These are phyloP conservation scores for Leucophora obtusa DNA, from an alignment of 2,888 invertebrate species.

Conservation along the genomic window DNA sequence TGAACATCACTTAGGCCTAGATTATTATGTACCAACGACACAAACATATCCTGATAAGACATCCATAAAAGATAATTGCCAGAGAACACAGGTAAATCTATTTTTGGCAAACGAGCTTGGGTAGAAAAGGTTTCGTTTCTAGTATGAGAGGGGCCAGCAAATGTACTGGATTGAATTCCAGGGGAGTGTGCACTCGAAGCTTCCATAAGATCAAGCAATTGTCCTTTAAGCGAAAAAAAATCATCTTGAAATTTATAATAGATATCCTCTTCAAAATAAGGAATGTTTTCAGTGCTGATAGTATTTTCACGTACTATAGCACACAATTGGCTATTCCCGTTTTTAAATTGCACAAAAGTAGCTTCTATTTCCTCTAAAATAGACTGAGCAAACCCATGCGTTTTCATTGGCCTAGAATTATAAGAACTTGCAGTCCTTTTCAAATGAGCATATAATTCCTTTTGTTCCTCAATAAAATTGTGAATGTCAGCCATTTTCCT, in stretches of 20 bases:
- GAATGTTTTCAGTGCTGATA: slow-evolving; percentile 10
- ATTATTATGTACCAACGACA: slow-evolving; percentile 42
- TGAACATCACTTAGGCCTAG: slow-evolving; percentile 24
- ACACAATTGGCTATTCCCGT: background rate
- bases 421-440: background rate
- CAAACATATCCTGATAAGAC: slow-evolving; percentile 45
- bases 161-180: no score
- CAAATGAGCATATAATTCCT: background rate
- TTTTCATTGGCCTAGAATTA: slow-evolving; percentile 6
- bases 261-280: slow-evolving; percentile 29
- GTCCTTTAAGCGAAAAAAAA: slow-evolving; percentile 16
- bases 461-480: slow-evolving; percentile 28
- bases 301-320: slow-evolving; percentile 14
- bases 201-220: slow-evolving; percentile 12
- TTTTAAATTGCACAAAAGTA: slow-evolving; percentile 6
- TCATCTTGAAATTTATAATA: slow-evolving; percentile 27
- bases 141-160: no score
- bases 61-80: slow-evolving; percentile 45
- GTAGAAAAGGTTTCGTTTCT: slow-evolving; percentile 36
- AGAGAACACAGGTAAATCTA: slow-evolving; percentile 37
- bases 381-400: slow-evolving; percentile 28
- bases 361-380: slow-evolving; percentile 16
- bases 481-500: slow-evolving; percentile 16
- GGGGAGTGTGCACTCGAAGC: background rate
- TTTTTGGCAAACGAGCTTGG: slow-evolving; percentile 38